Evolutionary conservation across 2,888 invertebrate genomes (phyloP).

Genomic region (Penaeus monodon): DNA sequence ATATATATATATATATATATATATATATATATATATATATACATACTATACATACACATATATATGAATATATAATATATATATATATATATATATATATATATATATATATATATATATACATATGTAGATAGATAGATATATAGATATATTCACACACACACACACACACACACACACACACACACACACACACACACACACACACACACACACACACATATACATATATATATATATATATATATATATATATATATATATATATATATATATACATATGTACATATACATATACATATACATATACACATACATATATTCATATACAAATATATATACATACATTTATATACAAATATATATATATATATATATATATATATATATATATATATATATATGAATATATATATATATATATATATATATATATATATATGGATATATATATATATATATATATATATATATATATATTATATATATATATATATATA

Average conservation of each 20-base stretch:
- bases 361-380: conserved; percentile 2
- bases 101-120: no score
- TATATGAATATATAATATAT: no score
- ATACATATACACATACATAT: not conserved
- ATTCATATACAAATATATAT: not conserved
- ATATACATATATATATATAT: conserved; percentile 13
- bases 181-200: no score
- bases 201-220: not conserved
- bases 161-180: no score
- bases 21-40: not conserved
- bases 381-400: conserved; percentile 10
- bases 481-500: no score
- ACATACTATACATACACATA: no score
- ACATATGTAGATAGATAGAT: no score
- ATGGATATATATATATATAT: not conserved
- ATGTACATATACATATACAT: not conserved
- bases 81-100: no score
- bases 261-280: conserved; percentile 3
- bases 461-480: no score
- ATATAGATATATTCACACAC: no score
- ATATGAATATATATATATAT: conserved; percentile 4
- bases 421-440: conserved; percentile 4
- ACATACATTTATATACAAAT: not conserved
- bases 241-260: conserved; percentile 12
- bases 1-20: not conserved